Conservation (phyloP, 2,113 vertebrate genomes). For the Festucalex cinctus region DNA sequence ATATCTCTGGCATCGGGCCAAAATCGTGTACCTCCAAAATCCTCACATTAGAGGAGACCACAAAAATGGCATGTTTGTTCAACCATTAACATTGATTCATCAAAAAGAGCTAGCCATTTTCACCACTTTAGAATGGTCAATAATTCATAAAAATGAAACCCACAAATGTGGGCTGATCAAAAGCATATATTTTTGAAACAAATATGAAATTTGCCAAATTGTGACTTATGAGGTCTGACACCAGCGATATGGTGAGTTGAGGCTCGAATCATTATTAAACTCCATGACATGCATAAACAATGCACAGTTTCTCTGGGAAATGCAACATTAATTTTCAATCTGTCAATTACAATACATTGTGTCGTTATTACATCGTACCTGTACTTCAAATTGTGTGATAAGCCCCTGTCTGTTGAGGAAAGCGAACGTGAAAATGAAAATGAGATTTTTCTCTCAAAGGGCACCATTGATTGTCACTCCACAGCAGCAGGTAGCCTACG, state of each 20-base stretch:
- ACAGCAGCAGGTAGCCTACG: constrained; percentile 23
- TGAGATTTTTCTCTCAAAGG: constrained; percentile 67
- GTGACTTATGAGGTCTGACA: too few relatives aligned
- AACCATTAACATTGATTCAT: too few relatives aligned
- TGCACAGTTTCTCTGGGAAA: constrained; percentile 10
- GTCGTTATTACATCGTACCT: constrained; percentile 4
- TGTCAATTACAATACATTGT: constrained; percentile 1
- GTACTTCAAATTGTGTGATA: constrained; percentile 63
- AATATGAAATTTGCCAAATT: too few relatives aligned
- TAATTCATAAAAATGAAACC: too few relatives aligned
- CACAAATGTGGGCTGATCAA: too few relatives aligned
- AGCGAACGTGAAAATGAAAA: constrained; percentile 72
- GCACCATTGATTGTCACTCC: constrained; percentile 9
- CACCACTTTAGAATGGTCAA: too few relatives aligned
- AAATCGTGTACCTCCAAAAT: too few relatives aligned
- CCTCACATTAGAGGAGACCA: too few relatives aligned
- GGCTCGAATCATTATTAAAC: constrained; percentile 6
- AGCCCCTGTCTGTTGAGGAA: constrained; percentile 74
- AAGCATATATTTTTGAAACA: too few relatives aligned
- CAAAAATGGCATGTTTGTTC: too few relatives aligned
- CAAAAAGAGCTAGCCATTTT: too few relatives aligned
- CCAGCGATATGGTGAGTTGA: background rate
- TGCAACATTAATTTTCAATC: constrained; percentile 9
- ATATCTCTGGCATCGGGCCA: too few relatives aligned
- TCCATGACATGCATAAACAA: constrained; percentile 7